These are phyloP conservation scores for Atrichornis clamosus DNA, from an alignment of 2,113 vertebrate genomes.

Conservation along the genomic window DNA sequence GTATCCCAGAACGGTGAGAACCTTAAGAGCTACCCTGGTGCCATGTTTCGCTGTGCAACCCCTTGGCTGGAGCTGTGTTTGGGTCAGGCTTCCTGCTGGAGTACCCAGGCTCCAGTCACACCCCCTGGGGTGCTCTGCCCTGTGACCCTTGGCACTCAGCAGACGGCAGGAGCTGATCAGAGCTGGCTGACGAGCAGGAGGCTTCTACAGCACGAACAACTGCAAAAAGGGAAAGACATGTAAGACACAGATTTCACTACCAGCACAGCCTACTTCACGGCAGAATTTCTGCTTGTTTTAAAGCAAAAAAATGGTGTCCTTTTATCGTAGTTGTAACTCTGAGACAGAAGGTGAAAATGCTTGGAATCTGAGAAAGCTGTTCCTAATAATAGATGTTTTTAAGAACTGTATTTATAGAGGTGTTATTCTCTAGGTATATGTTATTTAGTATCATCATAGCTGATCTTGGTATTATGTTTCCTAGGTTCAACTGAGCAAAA, in stretches of 20 bases:
- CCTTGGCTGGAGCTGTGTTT: neutral
- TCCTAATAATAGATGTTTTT: neutral
- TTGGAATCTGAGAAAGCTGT: neutral
- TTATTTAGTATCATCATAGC: neutral
- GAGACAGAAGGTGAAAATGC: neutral
- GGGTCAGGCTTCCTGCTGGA: neutral
- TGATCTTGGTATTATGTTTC: neutral
- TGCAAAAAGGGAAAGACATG: neutral
- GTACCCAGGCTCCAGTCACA: neutral
- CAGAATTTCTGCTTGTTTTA: neutral
- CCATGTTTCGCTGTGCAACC: neutral
- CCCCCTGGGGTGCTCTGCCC: neutral
- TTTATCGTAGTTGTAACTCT: neutral
- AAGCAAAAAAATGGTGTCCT: neutral
- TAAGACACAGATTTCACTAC: neutral
- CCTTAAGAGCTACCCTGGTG: neutral
- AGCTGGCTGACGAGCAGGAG: neutral
- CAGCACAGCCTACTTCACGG: neutral
- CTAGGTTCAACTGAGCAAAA: neutral
- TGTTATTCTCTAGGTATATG: neutral
- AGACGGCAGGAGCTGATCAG: neutral
- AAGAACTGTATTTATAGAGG: neutral
- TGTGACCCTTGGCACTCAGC: neutral
- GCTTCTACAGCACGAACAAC: neutral
- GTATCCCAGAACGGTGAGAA: neutral